phyloP scores from a whole-genome alignment of 2,113 vertebrate genomes.

The Dipodomys merriami region DNA sequence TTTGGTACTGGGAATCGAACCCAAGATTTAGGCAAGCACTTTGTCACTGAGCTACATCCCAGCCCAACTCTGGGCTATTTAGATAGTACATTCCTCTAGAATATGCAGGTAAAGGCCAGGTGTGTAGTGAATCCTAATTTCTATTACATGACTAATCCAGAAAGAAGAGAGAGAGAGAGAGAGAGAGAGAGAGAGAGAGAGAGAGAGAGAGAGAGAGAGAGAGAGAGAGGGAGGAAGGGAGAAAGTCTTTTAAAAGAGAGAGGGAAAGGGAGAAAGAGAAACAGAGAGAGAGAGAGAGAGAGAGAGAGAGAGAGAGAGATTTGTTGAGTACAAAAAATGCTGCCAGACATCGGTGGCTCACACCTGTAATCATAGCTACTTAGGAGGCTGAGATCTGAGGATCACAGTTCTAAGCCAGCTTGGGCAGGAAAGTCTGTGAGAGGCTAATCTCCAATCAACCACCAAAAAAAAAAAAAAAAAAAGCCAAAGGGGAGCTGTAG shows the following conservation, averaged over 20 bases:
- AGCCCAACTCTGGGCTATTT: not conserved
- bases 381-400: too few relatives aligned
- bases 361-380: too few relatives aligned
- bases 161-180: not conserved
- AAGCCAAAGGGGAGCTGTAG: too few relatives aligned
- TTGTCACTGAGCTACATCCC: too few relatives aligned
- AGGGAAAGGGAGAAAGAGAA: not conserved
- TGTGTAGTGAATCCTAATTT: slow-evolving; percentile 10
- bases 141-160: not conserved
- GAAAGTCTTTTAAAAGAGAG: not conserved
- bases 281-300: not conserved
- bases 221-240: not conserved
- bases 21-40: too few relatives aligned
- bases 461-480: too few relatives aligned
- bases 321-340: not conserved
- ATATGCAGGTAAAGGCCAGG: not conserved
- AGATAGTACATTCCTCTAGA: not conserved
- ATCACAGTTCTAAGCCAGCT: too few relatives aligned
- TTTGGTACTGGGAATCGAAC: too few relatives aligned
- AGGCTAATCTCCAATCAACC: too few relatives aligned
- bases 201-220: not conserved
- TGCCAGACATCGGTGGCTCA: too few relatives aligned
- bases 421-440: too few relatives aligned
- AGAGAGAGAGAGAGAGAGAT: not conserved
- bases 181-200: not conserved